Base-by-base conservation (phyloP, 64 coral and sea anemone species). In the Stylophora pistillata region DNA sequence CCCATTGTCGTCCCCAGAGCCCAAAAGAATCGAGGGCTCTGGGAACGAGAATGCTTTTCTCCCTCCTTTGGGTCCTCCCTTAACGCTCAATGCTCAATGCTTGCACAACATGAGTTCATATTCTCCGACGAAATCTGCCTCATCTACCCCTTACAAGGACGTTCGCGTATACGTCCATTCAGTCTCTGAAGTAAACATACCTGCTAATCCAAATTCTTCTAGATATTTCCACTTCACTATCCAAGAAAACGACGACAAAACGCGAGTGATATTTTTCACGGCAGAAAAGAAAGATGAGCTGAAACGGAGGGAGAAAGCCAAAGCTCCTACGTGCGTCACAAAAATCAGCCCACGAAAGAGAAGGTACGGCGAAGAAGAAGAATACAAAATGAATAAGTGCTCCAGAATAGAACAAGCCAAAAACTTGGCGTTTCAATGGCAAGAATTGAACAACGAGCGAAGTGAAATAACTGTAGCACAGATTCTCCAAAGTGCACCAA, bases 301-400 rank as follows among this genome's bases (percentile, higher is more conserved):
- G 58, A 89, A 89, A 76, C 57, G 74, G 47, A 65, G 57, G 87
- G 72, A 89, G 58, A 29, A 77, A 29, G 32, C 87, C 37, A 89
- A 89, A 89, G 58, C 63, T 20, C 87, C 87, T 77, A 76, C 55
- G 15, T 74, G 23, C 26, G 56, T 88, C 55, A 61, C 56, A 32
- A 89, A 64, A 47, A 76, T 89, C 57, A 89, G 87, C 27, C 60
- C 31, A 65, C 73, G 59, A 20, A 89, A 88, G 78, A 89, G 58
- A 89, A 53, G 74, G 47, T 64, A 66, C 16, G 17, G 58, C 30
- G 73, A 89, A 47, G 74, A 32, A 23, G 72, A 64, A 66, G 74
- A 89, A 89, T 79, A 78, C 75, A 78, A 14, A 71, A 89, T 89
- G 88, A 80, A 80, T 56, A 89, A 81, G 62, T 80, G 71, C 75